Evolutionary conservation across 2,113 vertebrate genomes (phyloP), one percentile per base, ranked within the genome.

Genomic region (Prolemur simus): DNA sequence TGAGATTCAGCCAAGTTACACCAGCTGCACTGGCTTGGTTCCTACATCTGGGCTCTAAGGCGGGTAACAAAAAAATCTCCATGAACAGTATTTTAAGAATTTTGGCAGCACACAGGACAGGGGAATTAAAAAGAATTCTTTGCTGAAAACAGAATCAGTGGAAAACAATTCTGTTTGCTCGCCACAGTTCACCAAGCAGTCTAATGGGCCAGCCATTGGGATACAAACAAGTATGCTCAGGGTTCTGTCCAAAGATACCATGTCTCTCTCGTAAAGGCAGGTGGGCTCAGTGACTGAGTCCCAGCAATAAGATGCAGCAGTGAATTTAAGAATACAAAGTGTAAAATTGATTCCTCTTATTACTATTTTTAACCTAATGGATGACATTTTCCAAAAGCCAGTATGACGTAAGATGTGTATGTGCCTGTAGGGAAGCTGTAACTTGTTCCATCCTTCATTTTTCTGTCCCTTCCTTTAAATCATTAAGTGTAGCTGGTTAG

Each of bases 61-160:
- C 74, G 95, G 97, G 97, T 96, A 97, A 98, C 60, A 97, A 97
- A 97, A 97, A 97, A 98, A 86, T 97, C 95, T 98, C 95, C 93
- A 96, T 98, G 93, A 97, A 90, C 97, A 96, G 98, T 98, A 98
- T 98, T 99, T 98, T 98, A 98, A 98, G 97, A 97, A 96, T 96
- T 96, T 97, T 98, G 98, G 98, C 98, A 98, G 89, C 81, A 89
- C 87, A 86, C 47, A 97, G 91, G 95, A 98, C 96, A 95, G 95
- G 94, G 74, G 88, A 97, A 97, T 97, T 96, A 96, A 95, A 97
- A 93, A 94, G 6, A 74, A 92, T 91, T 97, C 98, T 98, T 98
- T 98, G 89, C 90, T 98, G 96, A 98, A 98, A 98, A 98, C 96
- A 97, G 91, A 92, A 92, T 89, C 85, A 83, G 84, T 97, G 97